Evolutionary conservation across 2,888 invertebrate species (phyloP), one percentile per base, ranked within the genome.

Genomic region (Standfussiana lucernea): DNA sequence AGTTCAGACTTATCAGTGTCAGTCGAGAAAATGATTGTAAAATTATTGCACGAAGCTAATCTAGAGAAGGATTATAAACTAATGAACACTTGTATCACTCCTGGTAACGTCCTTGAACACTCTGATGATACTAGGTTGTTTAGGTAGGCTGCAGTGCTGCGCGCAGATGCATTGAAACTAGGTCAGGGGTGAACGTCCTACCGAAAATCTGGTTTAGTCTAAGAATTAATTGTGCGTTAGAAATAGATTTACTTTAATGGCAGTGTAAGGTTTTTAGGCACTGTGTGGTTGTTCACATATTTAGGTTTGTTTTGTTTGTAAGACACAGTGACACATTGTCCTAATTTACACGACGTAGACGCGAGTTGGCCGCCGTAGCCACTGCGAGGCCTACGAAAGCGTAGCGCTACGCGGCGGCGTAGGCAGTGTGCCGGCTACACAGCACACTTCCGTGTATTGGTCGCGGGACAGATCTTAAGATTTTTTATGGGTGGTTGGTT

Each of bases 71-170:
- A 85, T 89, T 88, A 91, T 66, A 83, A 89, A 89, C 95, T 96
- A 96, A 94, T 96, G 96, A 96, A 96, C 96, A 96, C 96, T 83
- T 88, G 83, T 95, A 95, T 95, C 95, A 96, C 95, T 77, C 72
- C 72, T 86, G 79, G 81, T 73, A 75, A 75, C 83, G 84, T 87
- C 79, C 80, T 91, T 92, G 93, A 93, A 93, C 93, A 93, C 93
- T 90, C 47, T 71, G 72, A 82, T 85, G 84, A 74, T 79, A 75
- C 80, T 76, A 66, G 77, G 45, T 87, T 90, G 89, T 91, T 91
- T 91, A 90, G 92, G 74, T 83, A 66, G 77, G 90, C 89, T 93
- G 94, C 86, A 90, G 75, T 93, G 93, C 94, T 93, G 82, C 89
- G 95, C 95, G 93, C 94, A 94, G 94, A 89, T 95, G 95, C 95